phyloP scores from a whole-genome alignment of 1,140 invertebrate genomes.

The Grapholita molesta region DNA sequence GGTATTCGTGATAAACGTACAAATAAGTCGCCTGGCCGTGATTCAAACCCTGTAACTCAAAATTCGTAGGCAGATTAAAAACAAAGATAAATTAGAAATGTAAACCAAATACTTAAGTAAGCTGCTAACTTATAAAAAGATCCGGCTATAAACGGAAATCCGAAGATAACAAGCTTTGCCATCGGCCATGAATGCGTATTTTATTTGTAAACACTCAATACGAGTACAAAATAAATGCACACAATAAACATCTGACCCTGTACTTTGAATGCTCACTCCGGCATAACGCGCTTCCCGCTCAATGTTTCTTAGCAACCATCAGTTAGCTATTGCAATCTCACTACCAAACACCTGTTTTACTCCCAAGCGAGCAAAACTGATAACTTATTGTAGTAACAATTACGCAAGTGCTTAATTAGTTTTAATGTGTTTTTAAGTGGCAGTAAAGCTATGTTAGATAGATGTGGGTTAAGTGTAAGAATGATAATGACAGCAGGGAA shows the following conservation, averaged over 20 bases:
- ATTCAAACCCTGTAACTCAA: too few species aligned
- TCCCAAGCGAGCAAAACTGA: background rate
- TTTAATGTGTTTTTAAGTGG: background rate
- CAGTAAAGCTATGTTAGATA: background rate
- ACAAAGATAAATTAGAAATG: too few species aligned
- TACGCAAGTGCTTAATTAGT: background rate
- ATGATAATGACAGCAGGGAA: constrained; percentile 1
- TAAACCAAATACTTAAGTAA: too few species aligned
- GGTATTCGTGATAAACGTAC: too few species aligned
- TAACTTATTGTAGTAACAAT: background rate
- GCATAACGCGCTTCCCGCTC: background rate
- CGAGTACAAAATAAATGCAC: background rate
- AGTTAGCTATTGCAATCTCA: background rate
- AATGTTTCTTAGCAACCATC: constrained; percentile 12
- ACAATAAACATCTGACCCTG: background rate
- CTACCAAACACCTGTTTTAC: background rate
- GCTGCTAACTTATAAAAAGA: too few species aligned
- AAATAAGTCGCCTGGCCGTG: too few species aligned
- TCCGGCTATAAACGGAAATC: too few species aligned
- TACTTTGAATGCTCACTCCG: background rate
- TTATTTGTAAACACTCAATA: background rate
- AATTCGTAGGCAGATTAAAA: too few species aligned
- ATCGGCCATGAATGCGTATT: background rate
- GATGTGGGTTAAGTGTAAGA: constrained; percentile 11
- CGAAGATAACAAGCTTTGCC: background rate